Conservation (phyloP, 2,113 vertebrate genomes). For the Nycticorax nycticorax region DNA sequence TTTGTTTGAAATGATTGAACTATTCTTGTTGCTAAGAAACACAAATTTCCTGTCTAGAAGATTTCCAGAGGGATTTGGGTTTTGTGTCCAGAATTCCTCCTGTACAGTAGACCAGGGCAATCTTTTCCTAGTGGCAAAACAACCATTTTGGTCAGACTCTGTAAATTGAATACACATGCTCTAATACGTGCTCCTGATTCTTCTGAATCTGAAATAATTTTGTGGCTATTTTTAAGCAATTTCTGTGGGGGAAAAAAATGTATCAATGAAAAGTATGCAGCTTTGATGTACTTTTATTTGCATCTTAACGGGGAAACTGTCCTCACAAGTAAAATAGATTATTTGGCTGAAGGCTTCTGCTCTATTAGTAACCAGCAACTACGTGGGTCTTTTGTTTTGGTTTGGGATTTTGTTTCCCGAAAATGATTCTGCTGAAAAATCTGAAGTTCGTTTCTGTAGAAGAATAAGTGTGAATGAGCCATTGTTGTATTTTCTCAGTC, state of each 20-base stretch:
- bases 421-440: neutral
- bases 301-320: neutral
- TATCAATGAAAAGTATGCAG: neutral
- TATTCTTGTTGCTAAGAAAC: constrained; percentile 16
- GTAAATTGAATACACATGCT: neutral
- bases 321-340: neutral
- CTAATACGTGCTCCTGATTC: neutral
- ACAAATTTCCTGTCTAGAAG: neutral
- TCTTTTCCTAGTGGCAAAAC: neutral
- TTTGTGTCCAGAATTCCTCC: neutral
- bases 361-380: neutral
- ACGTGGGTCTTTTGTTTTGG: neutral
- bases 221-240: neutral
- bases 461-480: neutral
- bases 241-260: neutral
- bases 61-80: neutral
- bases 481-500: neutral
- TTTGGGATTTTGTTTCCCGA: neutral
- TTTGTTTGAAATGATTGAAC: neutral
- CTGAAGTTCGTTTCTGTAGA: neutral
- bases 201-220: neutral
- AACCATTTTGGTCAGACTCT: neutral
- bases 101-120: neutral
- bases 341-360: neutral
- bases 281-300: neutral